These are phyloP conservation scores for Gadus macrocephalus DNA, from an alignment of 2,113 vertebrate genomes.

Conservation along the genomic window DNA sequence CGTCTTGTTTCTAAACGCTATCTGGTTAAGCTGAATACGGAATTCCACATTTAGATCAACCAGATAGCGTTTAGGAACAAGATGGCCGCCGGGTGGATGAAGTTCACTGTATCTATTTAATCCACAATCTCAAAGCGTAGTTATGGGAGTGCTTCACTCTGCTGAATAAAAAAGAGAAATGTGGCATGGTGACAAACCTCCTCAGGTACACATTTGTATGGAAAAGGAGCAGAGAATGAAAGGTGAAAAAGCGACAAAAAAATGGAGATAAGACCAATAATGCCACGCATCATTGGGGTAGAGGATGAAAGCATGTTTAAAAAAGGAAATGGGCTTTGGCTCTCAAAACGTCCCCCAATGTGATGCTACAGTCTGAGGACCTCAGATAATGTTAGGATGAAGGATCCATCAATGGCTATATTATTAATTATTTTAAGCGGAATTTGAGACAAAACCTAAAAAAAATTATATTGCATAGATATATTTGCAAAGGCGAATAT, in stretches of 20 bases:
- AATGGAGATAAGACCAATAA: conserved; percentile 17
- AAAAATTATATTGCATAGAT: no score
- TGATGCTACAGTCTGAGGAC: no score
- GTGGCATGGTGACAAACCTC: conserved; percentile 31
- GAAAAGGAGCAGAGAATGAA: conserved; percentile 59
- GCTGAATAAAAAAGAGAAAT: background rate
- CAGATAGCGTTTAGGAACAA: no score
- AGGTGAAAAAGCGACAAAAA: conserved; percentile 38
- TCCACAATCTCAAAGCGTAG: background rate
- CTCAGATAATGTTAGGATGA: background rate
- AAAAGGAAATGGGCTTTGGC: background rate
- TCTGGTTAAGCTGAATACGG: no score
- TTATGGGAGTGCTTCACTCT: no score
- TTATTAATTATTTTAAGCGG: background rate
- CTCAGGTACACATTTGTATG: conserved; percentile 64
- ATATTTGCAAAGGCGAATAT: no score
- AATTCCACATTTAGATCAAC: no score
- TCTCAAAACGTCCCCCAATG: no score
- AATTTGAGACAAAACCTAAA: no score
- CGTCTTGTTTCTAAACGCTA: no score
- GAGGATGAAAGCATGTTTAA: conserved; percentile 40
- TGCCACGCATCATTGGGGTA: conserved; percentile 31
- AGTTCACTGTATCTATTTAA: no score
- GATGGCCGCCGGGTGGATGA: no score
- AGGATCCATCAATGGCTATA: background rate